Evolutionary conservation across 2,888 invertebrate genomes (phyloP), one percentile per base, ranked within the genome.

Genomic region (Dicyrtomina minuta): DNA sequence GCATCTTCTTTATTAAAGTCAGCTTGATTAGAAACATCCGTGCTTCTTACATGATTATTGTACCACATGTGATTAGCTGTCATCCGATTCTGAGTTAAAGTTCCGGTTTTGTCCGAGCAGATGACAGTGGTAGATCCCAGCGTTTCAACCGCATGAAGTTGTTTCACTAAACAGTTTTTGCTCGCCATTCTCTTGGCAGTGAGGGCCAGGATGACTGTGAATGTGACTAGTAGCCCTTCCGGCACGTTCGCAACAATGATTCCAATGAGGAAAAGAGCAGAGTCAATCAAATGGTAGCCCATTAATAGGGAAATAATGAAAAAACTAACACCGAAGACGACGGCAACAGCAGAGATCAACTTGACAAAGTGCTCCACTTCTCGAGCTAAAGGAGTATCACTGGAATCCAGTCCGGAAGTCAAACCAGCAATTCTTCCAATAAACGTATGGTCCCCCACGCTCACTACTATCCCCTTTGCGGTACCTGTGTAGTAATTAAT

Each of bases 161-260:
- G 86, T 82, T 86, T 86, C 43, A 87, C 86, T 61, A 86, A 80
- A 78, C 87, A 87, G 79, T 87, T 87, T 88, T 99, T 99, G 88
- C 98, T 97, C 80, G 99, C 99, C 99, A 99, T 99, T 84, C 99
- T 91, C 78, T 99, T 90, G 71, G 99, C 99, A 80, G 97, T 98
- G 80, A 99, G 86, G 83, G 99, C 98, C 80, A 99, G 87, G 84
- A 98, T 98, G 80, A 98, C 99, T 80, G 99, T 99, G 75, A 99
- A 98, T 75, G 98, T 99, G 77, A 97, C 97, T 79, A 98, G 86
- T 39, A 70, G 51, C 10, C 70, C 68, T 61, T 61, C 60, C 20
- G 68, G 68, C 2, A 68, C 61, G 22, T 68, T 68, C 10, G 61
- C 61, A 4, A 68, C 68, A 43, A 68, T 68, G n/a, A 68, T 68